Evolutionary conservation across 2,888 invertebrate genomes (phyloP), one percentile per base, ranked within the genome.

Genomic region (Microctonus hyperodae): DNA sequence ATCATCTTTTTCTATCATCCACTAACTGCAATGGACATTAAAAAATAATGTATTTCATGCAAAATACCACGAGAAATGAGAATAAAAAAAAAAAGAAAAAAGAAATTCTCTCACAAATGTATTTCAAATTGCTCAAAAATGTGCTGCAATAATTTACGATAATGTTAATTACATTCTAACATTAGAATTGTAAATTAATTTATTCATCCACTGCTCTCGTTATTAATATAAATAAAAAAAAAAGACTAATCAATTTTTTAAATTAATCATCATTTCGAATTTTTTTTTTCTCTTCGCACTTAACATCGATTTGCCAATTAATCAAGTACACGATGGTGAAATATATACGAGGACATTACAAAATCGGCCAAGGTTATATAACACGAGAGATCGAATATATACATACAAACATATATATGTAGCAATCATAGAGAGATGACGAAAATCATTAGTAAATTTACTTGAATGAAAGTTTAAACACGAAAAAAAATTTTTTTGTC

Each of bases 301-400:
- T 44, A 31, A 64, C 33, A 31, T 50, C 22, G 57, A 64, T 48
- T 50, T 31, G 57, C 57, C 56, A 64, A 64, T 64, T 57, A 64
- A 64, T 64, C 20, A 48, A 64, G 64, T 56, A 57, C 57, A 50
- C 33, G 23, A 50, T 57, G 48, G 64, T 48, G 57, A 64, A 48
- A 59, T 28, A 57, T 22, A 35, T 44, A 57, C 56, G 64, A 58
- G 48, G 65, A 55, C 55, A 61, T 61, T 60, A 53, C 61, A 55
- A 60, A 61, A 66, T 53, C 40, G 53, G 31, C 55, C 65, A 66
- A 61, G 64, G 64, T 57, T 56, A 23, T 56, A 48, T 64, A 50
- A 57, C 57, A 44, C 40, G 31, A 55, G 28, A 44, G 51, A 51
- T 51, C 51, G 25, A 25, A n/a, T 51, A 6, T 11, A n/a, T 16